These are phyloP conservation scores for Sphaeridia pumilis DNA, from an alignment of 2,888 invertebrate genomes.

Conservation along the genomic window DNA sequence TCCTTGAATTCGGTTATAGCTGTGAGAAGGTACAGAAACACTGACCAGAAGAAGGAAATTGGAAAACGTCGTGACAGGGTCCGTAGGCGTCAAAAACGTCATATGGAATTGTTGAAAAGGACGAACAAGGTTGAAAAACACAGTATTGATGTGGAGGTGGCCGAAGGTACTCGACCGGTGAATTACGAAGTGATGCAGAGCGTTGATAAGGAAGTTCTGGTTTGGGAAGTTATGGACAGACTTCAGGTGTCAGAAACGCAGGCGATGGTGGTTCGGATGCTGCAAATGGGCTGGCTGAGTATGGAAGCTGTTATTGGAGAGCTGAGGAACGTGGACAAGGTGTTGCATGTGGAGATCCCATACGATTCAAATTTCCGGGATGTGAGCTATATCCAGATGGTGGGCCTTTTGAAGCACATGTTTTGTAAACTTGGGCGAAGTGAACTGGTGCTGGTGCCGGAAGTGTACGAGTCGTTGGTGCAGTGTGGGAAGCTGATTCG, in stretches of 20 bases:
- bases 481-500: neutral
- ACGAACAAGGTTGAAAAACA: neutral
- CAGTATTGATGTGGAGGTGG: no score
- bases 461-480: neutral
- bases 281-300: neutral
- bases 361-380: neutral
- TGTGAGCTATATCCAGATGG: conserved; percentile 5
- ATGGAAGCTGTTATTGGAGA: neutral
- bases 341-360: conserved; percentile 1
- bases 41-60: neutral
- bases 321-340: conserved; percentile 1
- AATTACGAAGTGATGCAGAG: no score
- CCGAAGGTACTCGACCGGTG: no score
- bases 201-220: no score
- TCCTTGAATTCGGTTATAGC: neutral
- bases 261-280: neutral
- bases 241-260: neutral
- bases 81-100: no score
- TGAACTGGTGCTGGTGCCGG: neutral
- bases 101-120: no score
- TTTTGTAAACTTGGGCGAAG: neutral
- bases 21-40: neutral
- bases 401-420: neutral
- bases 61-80: no score
- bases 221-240: no score